Percentiles rank a stretch among this genome's conserved stretches.
These are phyloP conservation scores for Triops cancriformis DNA, from an alignment of 1,140 invertebrate species.

Conservation along the genomic window DNA sequence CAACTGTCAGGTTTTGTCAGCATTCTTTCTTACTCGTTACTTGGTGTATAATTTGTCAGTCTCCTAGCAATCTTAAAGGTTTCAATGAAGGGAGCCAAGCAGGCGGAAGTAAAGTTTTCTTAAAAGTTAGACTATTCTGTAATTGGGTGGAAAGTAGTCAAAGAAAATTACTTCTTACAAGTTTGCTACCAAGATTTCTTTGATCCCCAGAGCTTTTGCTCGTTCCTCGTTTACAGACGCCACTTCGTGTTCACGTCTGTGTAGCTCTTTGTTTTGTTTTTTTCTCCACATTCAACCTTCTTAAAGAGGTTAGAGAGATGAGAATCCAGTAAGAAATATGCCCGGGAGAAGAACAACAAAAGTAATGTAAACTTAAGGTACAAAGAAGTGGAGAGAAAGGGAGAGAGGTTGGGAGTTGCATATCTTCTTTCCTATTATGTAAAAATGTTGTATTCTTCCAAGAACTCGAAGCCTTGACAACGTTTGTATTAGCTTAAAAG, in stretches of 20 bases:
- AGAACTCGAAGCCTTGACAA: background rate
- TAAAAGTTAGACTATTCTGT: background rate
- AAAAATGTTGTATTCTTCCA: background rate
- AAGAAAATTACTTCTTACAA: background rate
- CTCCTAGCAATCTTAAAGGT: background rate
- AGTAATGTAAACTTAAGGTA: background rate
- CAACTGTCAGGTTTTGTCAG: background rate
- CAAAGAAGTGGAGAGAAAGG: background rate
- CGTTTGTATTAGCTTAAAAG: background rate
- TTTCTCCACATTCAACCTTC: background rate
- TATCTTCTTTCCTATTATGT: background rate
- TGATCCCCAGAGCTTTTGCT: constrained; percentile 12
- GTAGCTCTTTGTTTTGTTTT: background rate
- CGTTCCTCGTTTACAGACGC: constrained; percentile 2
- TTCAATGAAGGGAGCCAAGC: background rate
- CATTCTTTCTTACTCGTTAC: background rate
- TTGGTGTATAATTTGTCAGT: constrained; percentile 1
- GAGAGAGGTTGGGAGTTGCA: background rate
- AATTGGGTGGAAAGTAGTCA: constrained; percentile 13
- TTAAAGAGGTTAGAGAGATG: background rate
- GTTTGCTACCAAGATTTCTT: constrained; percentile 2
- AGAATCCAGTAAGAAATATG: background rate
- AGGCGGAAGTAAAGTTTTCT: background rate
- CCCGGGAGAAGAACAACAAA: background rate
- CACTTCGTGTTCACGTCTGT: background rate